Percentiles rank a stretch among this genome's conserved stretches.
Evolutionary conservation across 1,140 invertebrate species (phyloP).

Genomic region (Drosophila repletoides): DNA sequence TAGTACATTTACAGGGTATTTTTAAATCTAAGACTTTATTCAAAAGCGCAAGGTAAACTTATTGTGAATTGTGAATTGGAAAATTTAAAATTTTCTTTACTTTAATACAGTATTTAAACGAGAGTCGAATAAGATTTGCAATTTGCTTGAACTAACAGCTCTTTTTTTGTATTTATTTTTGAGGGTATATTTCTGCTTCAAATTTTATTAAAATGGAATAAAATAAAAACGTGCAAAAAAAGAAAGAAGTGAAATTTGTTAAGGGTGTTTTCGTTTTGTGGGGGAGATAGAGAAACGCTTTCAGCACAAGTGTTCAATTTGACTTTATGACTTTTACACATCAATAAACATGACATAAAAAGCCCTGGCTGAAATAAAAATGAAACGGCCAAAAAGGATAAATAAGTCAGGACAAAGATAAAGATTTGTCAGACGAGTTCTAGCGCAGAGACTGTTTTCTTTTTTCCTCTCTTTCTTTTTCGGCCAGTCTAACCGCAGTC

Average conservation of each 20-base stretch:
- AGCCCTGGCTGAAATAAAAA: conserved; percentile 67
- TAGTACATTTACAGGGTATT: conserved; percentile 13
- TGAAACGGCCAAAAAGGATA: conserved; percentile 73
- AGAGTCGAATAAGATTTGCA: too few relatives aligned
- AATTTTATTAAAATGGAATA: conserved; percentile 55
- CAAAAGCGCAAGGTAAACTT: too few relatives aligned
- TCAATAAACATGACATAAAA: conserved; percentile 81
- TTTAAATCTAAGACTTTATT: neutral
- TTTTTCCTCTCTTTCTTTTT: too few relatives aligned
- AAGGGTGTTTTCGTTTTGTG: neutral
- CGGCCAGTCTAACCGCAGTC: conserved; percentile 60
- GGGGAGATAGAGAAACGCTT: neutral
- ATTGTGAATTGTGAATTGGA: too few relatives aligned
- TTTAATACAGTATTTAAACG: too few relatives aligned
- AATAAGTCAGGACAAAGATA: conserved; percentile 75
- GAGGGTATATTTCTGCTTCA: too few relatives aligned
- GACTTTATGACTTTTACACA: conserved; percentile 81
- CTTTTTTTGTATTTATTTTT: too few relatives aligned
- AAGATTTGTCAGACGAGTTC: conserved; percentile 62
- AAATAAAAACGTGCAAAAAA: conserved; percentile 13
- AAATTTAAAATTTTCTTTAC: too few relatives aligned
- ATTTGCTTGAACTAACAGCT: too few relatives aligned
- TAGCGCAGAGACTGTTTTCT: too few relatives aligned
- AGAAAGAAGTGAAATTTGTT: neutral
- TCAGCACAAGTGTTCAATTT: conserved; percentile 78